A percentile compares a stretch with the other conserved stretches of the same genome.
Evolutionary conservation across 1,140 invertebrate species (phyloP).

Genomic region (Tyrophagus putrescentiae): DNA sequence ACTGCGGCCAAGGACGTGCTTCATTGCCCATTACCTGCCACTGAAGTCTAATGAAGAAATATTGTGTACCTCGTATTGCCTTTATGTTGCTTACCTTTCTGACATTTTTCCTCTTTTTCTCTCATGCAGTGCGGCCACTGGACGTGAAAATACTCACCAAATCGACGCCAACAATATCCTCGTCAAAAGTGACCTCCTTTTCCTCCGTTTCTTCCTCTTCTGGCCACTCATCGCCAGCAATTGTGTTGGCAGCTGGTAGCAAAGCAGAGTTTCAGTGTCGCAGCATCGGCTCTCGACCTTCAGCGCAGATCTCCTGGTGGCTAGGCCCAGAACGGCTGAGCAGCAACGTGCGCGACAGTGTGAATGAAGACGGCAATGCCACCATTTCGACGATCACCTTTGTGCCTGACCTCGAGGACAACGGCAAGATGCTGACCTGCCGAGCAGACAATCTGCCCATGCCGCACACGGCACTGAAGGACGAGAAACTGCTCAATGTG

Average conservation of each 20-base stretch:
- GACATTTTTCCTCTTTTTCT: neutral
- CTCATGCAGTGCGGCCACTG: conserved; percentile 57
- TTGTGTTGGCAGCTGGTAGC: conserved; percentile 27
- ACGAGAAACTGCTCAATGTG: conserved; percentile 24
- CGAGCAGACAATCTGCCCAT: conserved; percentile 55
- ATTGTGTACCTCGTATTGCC: neutral
- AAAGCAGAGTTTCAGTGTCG: conserved; percentile 27
- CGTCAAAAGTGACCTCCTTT: neutral
- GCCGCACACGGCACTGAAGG: conserved; percentile 24
- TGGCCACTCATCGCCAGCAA: neutral
- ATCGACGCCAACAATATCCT: conserved; percentile 5
- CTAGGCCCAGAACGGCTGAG: conserved; percentile 24
- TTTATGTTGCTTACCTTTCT: neutral
- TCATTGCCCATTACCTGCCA: neutral
- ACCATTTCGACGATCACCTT: conserved; percentile 26
- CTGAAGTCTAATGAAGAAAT: neutral
- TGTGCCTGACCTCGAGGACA: conserved; percentile 54
- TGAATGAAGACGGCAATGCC: conserved; percentile 26
- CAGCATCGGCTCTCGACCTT: conserved; percentile 27
- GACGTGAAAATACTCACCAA: conserved; percentile 56
- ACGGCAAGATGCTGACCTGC: conserved; percentile 64
- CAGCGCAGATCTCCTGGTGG: conserved; percentile 30
- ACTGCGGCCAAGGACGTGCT: neutral
- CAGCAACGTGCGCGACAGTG: conserved; percentile 22
- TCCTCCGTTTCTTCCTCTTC: neutral